Base-by-base conservation (phyloP, 2,888 invertebrate species). In the Zonitis immaculata region DNA sequence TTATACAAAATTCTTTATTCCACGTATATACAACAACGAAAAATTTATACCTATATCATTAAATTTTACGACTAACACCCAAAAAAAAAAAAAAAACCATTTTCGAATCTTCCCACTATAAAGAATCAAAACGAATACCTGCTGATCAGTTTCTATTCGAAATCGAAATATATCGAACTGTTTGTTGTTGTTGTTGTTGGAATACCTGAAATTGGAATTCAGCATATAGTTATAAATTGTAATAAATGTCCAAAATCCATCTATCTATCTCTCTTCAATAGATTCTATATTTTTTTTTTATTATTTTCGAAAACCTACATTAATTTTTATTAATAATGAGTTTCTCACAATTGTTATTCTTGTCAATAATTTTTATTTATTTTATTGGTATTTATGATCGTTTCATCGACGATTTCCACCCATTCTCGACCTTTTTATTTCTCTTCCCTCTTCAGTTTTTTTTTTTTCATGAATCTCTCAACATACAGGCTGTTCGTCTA, bases 161-260 rank as follows among this genome's bases (percentile, higher is more conserved):
- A 22, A 22, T 8, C 12, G 20, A 54, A 49, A 48, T 51, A 64
- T 64, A 64, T 65, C 59, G 64, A 65, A 62, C 59, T 61, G 63
- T 61, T 63, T 30, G 30, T 30, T n/a, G 9, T n/a, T 30, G 30
- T 32, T 32, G 14, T 16, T 8, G 35, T 39, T 39, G 11, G 62
- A 62, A 55, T 52, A 49, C 57, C 52, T 59, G 49, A 39, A 65
- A 66, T 66, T 60, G 66, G 66, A 64, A 66, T 66, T 63, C 61
- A 63, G 60, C 57, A 52, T 60, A 58, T 60, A 56, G 64, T 55
- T 62, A 66, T 72, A 72, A 71, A 72, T 70, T 67, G 69, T 61
- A 65, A 72, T 72, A 72, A 72, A 61, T 65, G 72, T 72, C 71
- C 59, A 51, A 59, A 47, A 65, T 61, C 60, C 61, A 59, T 61